Evolutionary conservation across 92 coral and sea anemone genomes (phyloP).

Genomic region (Montipora capitata): DNA sequence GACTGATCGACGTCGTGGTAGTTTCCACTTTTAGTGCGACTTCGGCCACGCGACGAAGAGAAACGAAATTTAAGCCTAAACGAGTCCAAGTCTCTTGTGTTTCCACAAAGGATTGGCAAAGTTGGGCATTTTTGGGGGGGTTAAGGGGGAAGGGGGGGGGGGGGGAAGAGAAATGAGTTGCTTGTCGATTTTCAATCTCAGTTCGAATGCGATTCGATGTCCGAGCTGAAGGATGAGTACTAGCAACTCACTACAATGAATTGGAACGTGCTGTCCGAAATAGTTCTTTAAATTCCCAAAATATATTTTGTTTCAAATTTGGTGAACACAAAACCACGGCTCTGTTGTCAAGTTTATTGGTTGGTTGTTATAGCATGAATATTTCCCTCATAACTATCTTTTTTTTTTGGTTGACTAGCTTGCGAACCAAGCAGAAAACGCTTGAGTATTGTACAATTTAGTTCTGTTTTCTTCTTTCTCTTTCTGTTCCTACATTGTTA

Average conservation of each 20-base stretch:
- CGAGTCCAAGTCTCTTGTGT: neutral
- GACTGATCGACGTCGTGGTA: slow-evolving; percentile 21
- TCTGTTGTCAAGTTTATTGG: slow-evolving; percentile 3
- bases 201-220: no score
- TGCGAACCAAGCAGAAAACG: neutral
- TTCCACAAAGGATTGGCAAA: neutral
- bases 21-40: slow-evolving; percentile 2
- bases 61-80: neutral
- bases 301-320: slow-evolving; percentile 10
- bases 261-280: neutral
- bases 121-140: neutral
- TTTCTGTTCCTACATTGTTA: neutral
- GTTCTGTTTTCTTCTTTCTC: neutral
- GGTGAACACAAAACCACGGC: neutral
- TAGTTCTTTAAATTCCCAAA: neutral
- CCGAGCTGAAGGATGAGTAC: no score
- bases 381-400: neutral
- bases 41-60: slow-evolving; percentile 2
- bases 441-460: no score
- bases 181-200: no score
- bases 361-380: neutral
- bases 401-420: neutral
- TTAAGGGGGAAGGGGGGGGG: no score
- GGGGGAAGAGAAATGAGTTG: no score
- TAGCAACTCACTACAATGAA: neutral